Evolutionary conservation across 2,797 vertebrate genomes (phyloP).

Genomic region (Pseudochromis fuscus): DNA sequence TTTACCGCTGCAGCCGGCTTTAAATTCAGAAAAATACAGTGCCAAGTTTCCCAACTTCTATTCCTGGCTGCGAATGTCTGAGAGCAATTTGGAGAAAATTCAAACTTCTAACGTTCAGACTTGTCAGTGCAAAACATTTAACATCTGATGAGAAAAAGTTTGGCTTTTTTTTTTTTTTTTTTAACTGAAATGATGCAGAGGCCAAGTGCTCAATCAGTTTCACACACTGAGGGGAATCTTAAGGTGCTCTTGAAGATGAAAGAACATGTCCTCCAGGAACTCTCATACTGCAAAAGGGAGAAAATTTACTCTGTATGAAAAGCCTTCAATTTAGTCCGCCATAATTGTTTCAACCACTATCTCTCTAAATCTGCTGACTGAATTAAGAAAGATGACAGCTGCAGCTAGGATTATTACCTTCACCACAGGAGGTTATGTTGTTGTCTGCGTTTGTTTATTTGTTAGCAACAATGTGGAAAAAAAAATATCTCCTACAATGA

Average conservation of each 20-base stretch:
- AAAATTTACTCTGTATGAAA: neutral
- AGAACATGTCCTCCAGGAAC: slow-evolving; percentile 10
- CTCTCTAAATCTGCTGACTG: slow-evolving; percentile 7
- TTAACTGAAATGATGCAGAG: slow-evolving; percentile 4
- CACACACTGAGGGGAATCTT: slow-evolving; percentile 2
- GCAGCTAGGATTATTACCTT: too few relatives aligned
- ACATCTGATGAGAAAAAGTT: slow-evolving; percentile 16
- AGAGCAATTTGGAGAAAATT: slow-evolving; percentile 22
- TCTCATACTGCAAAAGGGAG: neutral
- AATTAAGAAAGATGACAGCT: slow-evolving; percentile 9
- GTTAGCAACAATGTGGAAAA: too few relatives aligned
- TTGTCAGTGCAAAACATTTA: slow-evolving; percentile 15
- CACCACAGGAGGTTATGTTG: too few relatives aligned
- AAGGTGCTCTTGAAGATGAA: slow-evolving; percentile 20
- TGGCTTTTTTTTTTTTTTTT: neutral
- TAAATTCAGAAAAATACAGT: slow-evolving; percentile 3
- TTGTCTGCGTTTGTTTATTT: too few relatives aligned
- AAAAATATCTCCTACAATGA: too few relatives aligned
- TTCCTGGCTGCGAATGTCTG: slow-evolving; percentile 15
- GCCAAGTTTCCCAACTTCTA: slow-evolving; percentile 16
- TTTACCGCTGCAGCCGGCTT: slow-evolving; percentile 24
- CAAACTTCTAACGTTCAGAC: slow-evolving; percentile 31
- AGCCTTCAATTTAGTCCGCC: slow-evolving; percentile 10
- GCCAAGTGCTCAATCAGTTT: slow-evolving; percentile 19
- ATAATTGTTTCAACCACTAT: slow-evolving; percentile 20